A percentile compares a stretch with the other conserved stretches of the same genome.
These are phyloP conservation scores for Calyptomena viridis DNA, from an alignment of 2,113 vertebrate species.

Conservation along the genomic window DNA sequence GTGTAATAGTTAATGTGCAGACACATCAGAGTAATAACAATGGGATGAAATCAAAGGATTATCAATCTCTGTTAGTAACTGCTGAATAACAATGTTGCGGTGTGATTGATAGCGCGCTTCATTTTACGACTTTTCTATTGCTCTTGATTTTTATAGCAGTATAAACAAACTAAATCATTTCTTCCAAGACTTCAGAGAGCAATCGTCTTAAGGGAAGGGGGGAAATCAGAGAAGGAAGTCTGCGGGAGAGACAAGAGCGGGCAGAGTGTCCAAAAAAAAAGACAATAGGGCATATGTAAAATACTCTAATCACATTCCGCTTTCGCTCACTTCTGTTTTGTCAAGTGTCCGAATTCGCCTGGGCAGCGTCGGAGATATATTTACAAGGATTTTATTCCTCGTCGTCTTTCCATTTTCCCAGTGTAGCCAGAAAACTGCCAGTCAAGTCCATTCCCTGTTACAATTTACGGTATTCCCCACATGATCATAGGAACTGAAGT, in stretches of 20 bases:
- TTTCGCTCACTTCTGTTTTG: slow-evolving; percentile 4
- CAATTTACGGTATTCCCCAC: slow-evolving; percentile 80
- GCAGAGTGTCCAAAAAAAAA: slow-evolving; percentile 4
- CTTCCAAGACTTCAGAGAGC: slow-evolving; percentile 74
- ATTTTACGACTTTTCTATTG: slow-evolving; percentile 93
- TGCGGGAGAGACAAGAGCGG: background rate
- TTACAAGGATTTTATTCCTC: slow-evolving; percentile 70
- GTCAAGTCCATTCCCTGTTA: slow-evolving; percentile 70
- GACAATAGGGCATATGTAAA: slow-evolving; percentile 27
- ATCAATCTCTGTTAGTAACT: slow-evolving; percentile 83
- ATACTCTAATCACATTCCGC: background rate
- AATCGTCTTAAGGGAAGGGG: slow-evolving; percentile 46
- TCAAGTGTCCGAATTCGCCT: slow-evolving; percentile 63
- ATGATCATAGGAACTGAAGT: slow-evolving; percentile 77
- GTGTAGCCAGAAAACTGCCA: slow-evolving; percentile 75
- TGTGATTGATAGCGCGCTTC: slow-evolving; percentile 90
- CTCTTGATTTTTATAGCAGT: slow-evolving; percentile 90
- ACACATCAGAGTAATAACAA: slow-evolving; percentile 81
- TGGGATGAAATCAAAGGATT: slow-evolving; percentile 83
- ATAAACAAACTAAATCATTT: slow-evolving; percentile 92
- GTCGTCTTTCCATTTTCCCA: slow-evolving; percentile 69
- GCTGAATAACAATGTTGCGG: slow-evolving; percentile 77
- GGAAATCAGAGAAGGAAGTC: background rate
- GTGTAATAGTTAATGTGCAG: slow-evolving; percentile 80
- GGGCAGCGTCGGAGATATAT: slow-evolving; percentile 60